Conservation (phyloP, 2,113 vertebrate genomes). For the Clarias batrachus region DNA sequence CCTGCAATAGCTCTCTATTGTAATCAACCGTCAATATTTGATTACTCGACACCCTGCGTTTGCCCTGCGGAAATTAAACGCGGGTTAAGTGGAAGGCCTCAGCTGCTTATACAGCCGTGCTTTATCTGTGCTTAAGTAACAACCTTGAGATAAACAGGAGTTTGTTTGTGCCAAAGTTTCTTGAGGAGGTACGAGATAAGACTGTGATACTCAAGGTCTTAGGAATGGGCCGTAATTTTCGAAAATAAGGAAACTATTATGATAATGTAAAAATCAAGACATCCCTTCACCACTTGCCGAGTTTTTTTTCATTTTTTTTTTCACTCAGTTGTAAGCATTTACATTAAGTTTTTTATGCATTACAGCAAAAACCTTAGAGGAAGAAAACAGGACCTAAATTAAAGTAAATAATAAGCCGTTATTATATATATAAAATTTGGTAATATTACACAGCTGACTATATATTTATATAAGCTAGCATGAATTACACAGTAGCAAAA, state of each 20-base stretch:
- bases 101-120: conserved; percentile 9
- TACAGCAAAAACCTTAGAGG: background rate
- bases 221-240: background rate
- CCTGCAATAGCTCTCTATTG: conserved; percentile 37
- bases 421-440: too few species aligned
- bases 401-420: background rate
- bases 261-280: background rate
- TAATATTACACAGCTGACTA: too few species aligned
- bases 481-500: too few species aligned
- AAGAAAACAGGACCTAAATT: background rate
- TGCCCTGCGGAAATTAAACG: conserved; percentile 6
- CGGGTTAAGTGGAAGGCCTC: conserved; percentile 14
- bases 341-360: background rate
- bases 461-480: too few species aligned
- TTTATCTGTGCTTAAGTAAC: conserved; percentile 63
- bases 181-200: background rate
- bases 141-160: conserved; percentile 31
- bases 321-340: background rate
- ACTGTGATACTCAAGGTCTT: background rate
- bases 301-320: too few species aligned
- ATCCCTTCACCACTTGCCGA: too few species aligned
- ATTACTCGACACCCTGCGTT: conserved; percentile 9
- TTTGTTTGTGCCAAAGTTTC: conserved; percentile 3
- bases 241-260: conserved; percentile 16
- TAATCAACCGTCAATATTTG: conserved; percentile 54